Evolutionary conservation across 1,140 invertebrate species (phyloP), one percentile per base, ranked within the genome.

Genomic region (Saxidomus purpurata): DNA sequence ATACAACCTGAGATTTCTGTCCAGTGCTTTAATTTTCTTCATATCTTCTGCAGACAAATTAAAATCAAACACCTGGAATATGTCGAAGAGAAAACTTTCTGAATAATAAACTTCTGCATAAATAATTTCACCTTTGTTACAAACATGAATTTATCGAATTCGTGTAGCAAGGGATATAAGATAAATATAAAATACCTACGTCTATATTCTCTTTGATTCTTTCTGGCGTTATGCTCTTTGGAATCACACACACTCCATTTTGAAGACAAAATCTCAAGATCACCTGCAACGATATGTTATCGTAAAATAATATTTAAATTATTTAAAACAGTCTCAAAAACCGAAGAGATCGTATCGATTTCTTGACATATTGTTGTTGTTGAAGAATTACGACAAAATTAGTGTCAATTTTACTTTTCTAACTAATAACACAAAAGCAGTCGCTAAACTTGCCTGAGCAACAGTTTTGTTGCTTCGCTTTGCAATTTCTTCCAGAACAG

Each of bases 181-280:
- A 13, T 3, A 25, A 9, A 40, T 28, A 74, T 8, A 40, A 17
- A 40, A n/a, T 1, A 47, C 63, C 15, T 61, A 94, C 94, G 55
- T 94, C 74, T 40, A 94, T 89, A 83, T 98, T 98, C 88, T 98
- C 96, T 13, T 96, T 96, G 31, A 98, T 97, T 49, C 98, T 96
- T 0, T 95, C 92, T 90, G 97, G 96, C 84, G 97, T 97, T 0
- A 97, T 96, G 0, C 97, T 98, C 93, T 98, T 98, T 3, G 98
- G 98, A 90, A 98, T 97, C 0, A 97, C 97, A 40, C 97, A 96
- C 40, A 98, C 96, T 9, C 97, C 98, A 79, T 97, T 96, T 93
- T 98, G 97, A 81, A 98, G 94, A 97, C 98, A 92, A 82, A 96
- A 95, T 49, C 95, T 90, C 8, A 96, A 69, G 28, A 96, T 90